phyloP scores from a whole-genome alignment of 2,797 vertebrate genomes.

The Gallinago nigripennis region DNA sequence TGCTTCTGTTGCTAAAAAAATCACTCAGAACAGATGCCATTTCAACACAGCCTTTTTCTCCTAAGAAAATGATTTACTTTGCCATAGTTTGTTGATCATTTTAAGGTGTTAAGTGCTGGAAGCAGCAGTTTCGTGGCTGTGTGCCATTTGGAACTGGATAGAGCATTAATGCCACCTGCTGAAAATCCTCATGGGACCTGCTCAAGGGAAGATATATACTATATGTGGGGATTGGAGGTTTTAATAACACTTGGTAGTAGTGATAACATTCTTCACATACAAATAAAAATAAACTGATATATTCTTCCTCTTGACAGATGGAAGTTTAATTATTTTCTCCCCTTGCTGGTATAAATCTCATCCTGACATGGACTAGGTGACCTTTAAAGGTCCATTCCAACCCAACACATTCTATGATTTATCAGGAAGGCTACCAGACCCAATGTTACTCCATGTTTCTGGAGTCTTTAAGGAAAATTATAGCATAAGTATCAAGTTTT shows the following conservation, averaged over 20 bases:
- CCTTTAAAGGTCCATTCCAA: no score
- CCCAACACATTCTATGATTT: background rate
- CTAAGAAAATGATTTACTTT: conserved; percentile 2
- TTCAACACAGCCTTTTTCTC: conserved; percentile 37
- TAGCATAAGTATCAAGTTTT: background rate
- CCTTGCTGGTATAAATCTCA: background rate
- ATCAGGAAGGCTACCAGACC: background rate
- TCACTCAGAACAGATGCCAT: conserved; percentile 24
- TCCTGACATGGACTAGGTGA: background rate
- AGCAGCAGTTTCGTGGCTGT: background rate
- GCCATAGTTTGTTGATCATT: conserved; percentile 52
- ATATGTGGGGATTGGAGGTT: background rate
- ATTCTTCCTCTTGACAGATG: background rate
- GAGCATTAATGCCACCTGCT: conserved; percentile 66
- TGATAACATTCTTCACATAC: background rate
- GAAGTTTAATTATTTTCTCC: background rate
- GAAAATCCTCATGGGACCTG: conserved; percentile 10
- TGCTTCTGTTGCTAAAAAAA: conserved; percentile 46
- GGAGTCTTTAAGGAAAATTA: conserved; percentile 18
- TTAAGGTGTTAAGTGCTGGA: conserved; percentile 7
- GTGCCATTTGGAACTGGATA: background rate
- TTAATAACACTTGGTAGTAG: background rate
- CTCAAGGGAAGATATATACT: background rate
- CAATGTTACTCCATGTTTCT: conserved; percentile 22
- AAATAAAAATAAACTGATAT: background rate